Base-by-base conservation (phyloP, 1,140 invertebrate genomes). In the Rhyzopertha dominica region DNA sequence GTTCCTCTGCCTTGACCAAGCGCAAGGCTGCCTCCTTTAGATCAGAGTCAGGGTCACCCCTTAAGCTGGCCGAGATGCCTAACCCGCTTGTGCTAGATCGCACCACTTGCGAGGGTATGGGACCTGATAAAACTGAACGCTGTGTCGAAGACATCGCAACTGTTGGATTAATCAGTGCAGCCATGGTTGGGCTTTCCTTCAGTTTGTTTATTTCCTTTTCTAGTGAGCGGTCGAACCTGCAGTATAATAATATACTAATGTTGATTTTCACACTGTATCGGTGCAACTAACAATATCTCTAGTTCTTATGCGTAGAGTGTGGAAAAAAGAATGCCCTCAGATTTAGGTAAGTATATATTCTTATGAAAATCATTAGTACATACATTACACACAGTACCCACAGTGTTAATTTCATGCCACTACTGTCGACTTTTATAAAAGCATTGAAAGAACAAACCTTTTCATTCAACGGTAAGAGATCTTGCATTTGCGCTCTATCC, bases 1-100 rank as follows among this genome's bases (percentile, higher is more conserved):
- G 63, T 0, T 65, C 60, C 46, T 70, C 68, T 14, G 68, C 68
- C 43, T 59, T 62, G 0, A 66, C 62, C 8, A 66, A 53, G 25
- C 62, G 64, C 10, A 65, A 60, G 0, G 66, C 62, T 8, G 67
- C 68, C 24, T 67, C 65, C 1, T 47, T 41, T n/a, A 70, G 36
- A 28, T 70, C 66, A 4, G 61, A 59, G 34, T 67, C 59, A 24
- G 55, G 52, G 24, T 59, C 45, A 7, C 25, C 47, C 25, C 49
- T 45, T 13, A 67, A 32, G 29, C 56, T 49, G 5, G 51, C 37
- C 10, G 38, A 13, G 0, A 67, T 59, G 30, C 67, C 66, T 5
- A 63, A 45, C 31, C 58, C 55, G 36, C 60, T 67, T 8, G 59
- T 56, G 18, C 52, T 59, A 7, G 54, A 8, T 13, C 39, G 23